A percentile compares a stretch with the other conserved stretches of the same genome.
These are phyloP conservation scores for Onychomys torridus DNA, from an alignment of 2,797 vertebrate species.

Conservation along the genomic window DNA sequence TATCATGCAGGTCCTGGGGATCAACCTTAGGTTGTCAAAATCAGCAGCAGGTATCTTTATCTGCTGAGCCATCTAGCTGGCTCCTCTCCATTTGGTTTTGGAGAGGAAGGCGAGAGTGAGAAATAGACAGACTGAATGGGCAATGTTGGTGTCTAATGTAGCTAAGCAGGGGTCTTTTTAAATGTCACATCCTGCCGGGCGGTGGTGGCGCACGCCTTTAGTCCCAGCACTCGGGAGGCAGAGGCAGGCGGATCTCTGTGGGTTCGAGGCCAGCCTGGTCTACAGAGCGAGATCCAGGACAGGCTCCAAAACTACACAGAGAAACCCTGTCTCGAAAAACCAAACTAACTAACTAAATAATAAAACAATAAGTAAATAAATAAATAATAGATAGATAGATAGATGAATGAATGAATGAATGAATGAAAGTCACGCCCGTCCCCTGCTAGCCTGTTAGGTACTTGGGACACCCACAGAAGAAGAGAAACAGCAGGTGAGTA, in stretches of 20 bases:
- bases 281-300: too few species aligned
- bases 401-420: too few species aligned
- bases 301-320: too few species aligned
- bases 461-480: background rate
- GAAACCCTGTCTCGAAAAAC: too few species aligned
- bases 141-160: rapidly evolving
- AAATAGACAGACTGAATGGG: background rate
- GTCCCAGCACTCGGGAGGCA: too few species aligned
- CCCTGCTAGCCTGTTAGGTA: background rate
- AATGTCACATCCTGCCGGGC: background rate
- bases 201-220: too few species aligned
- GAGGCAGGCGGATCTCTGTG: too few species aligned
- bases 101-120: background rate
- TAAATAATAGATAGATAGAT: too few species aligned
- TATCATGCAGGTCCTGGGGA: background rate
- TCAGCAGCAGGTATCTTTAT: background rate
- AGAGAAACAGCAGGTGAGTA: background rate
- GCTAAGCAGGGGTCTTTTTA: background rate
- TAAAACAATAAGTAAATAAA: too few species aligned
- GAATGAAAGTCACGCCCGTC: rapidly evolving
- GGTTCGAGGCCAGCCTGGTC: too few species aligned
- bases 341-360: too few species aligned
- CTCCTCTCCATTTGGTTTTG: background rate
- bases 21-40: background rate
- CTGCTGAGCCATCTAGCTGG: background rate